These are phyloP conservation scores for Drosophila repleta DNA, from an alignment of 1,140 invertebrate genomes.

Conservation along the genomic window DNA sequence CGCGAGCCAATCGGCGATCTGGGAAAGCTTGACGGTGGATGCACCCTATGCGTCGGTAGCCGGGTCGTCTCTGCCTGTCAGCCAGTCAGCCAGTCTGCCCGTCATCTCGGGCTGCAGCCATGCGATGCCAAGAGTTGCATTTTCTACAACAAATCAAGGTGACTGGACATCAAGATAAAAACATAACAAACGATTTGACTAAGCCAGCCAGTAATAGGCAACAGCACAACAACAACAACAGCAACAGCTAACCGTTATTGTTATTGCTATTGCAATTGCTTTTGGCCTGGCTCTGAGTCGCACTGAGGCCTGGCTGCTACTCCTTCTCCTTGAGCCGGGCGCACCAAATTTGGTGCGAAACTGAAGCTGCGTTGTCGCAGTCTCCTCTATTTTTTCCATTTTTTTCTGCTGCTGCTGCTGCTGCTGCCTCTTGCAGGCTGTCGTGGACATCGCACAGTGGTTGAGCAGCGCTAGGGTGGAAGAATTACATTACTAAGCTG, in stretches of 20 bases:
- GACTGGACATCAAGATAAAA: conserved; percentile 83
- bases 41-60: conserved; percentile 72
- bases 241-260: conserved; percentile 67
- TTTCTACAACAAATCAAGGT: conserved; percentile 83
- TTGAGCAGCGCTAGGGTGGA: neutral
- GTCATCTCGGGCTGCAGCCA: neutral
- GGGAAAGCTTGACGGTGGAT: conserved; percentile 35
- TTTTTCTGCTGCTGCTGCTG: neutral
- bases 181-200: conserved; percentile 83
- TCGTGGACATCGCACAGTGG: conserved; percentile 57
- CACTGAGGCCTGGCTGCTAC: conserved; percentile 22
- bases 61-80: neutral
- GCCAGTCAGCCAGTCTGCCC: neutral
- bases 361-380: conserved; percentile 66
- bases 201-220: conserved; percentile 80
- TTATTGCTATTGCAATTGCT: conserved; percentile 68
- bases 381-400: conserved; percentile 10
- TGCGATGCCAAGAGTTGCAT: conserved; percentile 78
- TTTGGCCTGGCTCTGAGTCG: conserved; percentile 23
- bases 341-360: conserved; percentile 81
- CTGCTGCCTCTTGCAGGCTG: conserved; percentile 34
- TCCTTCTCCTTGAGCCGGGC: conserved; percentile 38
- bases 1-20: conserved; percentile 14
- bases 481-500: too few relatives aligned
- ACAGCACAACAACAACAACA: conserved; percentile 39